phyloP scores from a whole-genome alignment of 2,113 vertebrate species.

The Anseranas semipalmata region DNA sequence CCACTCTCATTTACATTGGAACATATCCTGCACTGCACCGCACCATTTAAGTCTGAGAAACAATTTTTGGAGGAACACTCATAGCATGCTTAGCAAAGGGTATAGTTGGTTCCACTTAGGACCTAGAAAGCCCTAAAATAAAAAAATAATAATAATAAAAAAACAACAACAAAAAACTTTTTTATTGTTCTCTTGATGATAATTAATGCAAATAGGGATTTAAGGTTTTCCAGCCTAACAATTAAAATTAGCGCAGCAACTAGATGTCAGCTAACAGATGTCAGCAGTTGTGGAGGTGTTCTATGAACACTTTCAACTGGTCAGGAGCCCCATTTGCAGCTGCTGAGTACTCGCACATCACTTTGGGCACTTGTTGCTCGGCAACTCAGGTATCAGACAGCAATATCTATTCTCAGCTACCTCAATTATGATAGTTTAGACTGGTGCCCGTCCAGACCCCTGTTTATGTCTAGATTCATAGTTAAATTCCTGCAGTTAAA shows the following conservation, averaged over 20 bases:
- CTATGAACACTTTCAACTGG: neutral
- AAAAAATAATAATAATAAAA: too few species aligned
- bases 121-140: neutral
- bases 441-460: neutral
- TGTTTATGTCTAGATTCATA: neutral
- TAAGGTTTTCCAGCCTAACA: neutral
- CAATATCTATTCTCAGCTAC: neutral
- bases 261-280: neutral
- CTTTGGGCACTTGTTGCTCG: neutral
- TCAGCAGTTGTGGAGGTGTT: too few species aligned
- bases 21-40: neutral
- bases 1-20: neutral
- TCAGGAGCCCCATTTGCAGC: neutral
- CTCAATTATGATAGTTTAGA: neutral
- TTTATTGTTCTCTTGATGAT: neutral
- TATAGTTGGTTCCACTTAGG: neutral
- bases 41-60: neutral
- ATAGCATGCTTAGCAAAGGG: neutral
- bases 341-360: neutral
- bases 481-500: neutral
- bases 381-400: neutral
- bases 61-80: neutral
- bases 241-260: neutral
- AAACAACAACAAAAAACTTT: too few species aligned
- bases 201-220: neutral